A percentile compares a stretch with the other conserved stretches of the same genome.
Evolutionary conservation across 2,888 invertebrate genomes (phyloP).

Genomic region (Pollenia griseotomentosa): DNA sequence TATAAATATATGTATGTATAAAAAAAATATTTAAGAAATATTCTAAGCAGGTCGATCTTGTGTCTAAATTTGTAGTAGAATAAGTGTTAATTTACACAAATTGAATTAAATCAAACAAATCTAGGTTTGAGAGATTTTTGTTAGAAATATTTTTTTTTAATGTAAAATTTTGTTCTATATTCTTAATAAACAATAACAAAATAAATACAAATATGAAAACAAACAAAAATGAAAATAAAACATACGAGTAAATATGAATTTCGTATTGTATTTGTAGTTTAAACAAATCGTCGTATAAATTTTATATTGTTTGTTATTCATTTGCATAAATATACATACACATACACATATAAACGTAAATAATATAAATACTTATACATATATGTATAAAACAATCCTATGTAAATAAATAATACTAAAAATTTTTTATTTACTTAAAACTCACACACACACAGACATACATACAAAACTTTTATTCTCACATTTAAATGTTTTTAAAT

Average conservation of each 20-base stretch:
- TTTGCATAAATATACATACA: constrained; percentile 14
- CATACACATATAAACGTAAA: not conserved
- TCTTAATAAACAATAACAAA: constrained; percentile 12
- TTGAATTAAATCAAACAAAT: constrained; percentile 3
- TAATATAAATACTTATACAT: constrained; percentile 1
- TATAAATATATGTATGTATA: not conserved
- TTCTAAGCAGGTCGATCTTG: constrained; percentile 27
- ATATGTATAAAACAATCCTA: constrained; percentile 6
- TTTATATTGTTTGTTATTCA: constrained; percentile 43
- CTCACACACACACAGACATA: not conserved
- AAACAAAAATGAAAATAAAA: constrained; percentile 12
- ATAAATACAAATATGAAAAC: constrained; percentile 17
- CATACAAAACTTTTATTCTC: not conserved
- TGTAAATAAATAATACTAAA: constrained; percentile 43
- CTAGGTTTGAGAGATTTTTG: constrained; percentile 5
- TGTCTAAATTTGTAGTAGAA: constrained; percentile 5
- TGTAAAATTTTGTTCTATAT: not conserved
- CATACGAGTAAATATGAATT: not conserved
- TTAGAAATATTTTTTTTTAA: not conserved
- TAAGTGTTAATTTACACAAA: constrained; percentile 23
- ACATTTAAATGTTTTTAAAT: not conserved
- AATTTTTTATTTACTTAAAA: constrained; percentile 26
- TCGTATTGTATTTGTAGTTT: constrained; percentile 42
- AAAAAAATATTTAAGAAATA: constrained; percentile 16
- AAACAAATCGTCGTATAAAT: constrained; percentile 47